Base-by-base conservation (phyloP, 2,113 vertebrate species). In the Ibidorhyncha struthersii region DNA sequence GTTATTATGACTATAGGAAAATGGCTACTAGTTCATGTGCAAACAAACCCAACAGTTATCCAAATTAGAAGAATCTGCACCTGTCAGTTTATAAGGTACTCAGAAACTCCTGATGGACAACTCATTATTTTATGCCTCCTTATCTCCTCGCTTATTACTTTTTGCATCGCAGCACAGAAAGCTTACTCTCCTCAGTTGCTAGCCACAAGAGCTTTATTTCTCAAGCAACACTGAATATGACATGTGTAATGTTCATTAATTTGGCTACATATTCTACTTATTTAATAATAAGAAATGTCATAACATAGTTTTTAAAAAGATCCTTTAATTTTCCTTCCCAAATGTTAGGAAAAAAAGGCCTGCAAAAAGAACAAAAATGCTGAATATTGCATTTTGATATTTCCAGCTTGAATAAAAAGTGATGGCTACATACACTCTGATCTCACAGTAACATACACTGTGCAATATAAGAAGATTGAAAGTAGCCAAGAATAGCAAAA, bases 11-110 rank as follows among this genome's bases (percentile, higher is more conserved):
- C 27, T 90, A 62, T 36, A 52, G 63, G 79, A 95, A 93, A 96
- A 89, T 58, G 69, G 72, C 74, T 95, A 80, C 66, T 88, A 93
- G 76, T 26, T 62, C 53, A 23, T 27, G n/a, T 59, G 81, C 67
- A 91, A 93, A 82, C 26, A 94, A 96, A 84, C 45, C 21, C 30
- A 90, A 73, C 36, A 76, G 94, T 96, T 92, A 94, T 14, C 65
- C 90, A 63, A 86, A 94, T 92, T 86, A 72, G 50, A 87, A 93
- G 58, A 93, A 92, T 36, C 38, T 49, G 15, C 21, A 58, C 10
- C n/a, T 70, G 40, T 70, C 87, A 97, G 67, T 93, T 94, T 94
- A 56, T 3, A 58, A 12, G 27, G 3, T 32, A 4, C 34, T 62
- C 20, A 17, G 26, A 93, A 59, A 29, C 43, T 71, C 87, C 53